Percentiles rank a stretch among this genome's conserved stretches.
phyloP scores from a whole-genome alignment of 2,113 vertebrate genomes.

The Zootoca vivipara region DNA sequence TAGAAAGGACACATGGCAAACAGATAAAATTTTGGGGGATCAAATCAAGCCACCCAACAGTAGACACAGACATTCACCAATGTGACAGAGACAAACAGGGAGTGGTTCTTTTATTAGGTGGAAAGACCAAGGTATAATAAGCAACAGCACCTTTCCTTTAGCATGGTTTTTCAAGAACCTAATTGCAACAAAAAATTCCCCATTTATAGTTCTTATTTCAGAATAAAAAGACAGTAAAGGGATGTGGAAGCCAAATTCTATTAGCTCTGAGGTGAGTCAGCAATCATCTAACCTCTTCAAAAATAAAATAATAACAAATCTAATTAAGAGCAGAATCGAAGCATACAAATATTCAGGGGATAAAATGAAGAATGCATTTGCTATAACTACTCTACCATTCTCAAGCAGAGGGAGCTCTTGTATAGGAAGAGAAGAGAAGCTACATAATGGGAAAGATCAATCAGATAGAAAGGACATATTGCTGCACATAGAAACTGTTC shows the following conservation, averaged over 20 bases:
- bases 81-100: neutral
- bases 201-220: neutral
- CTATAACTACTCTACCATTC: conserved; percentile 61
- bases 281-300: neutral
- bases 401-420: conserved; percentile 84
- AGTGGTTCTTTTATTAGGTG: neutral
- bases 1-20: neutral
- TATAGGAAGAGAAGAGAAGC: conserved; percentile 67
- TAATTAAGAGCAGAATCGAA: neutral
- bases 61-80: neutral
- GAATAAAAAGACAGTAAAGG: neutral
- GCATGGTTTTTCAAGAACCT: neutral
- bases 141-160: neutral
- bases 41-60: neutral
- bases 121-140: neutral
- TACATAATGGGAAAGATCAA: neutral
- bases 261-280: neutral
- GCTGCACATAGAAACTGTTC: conserved; percentile 36
- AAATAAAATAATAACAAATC: neutral
- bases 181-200: neutral
- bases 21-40: neutral
- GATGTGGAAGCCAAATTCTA: neutral
- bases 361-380: conserved; percentile 1
- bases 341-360: neutral
- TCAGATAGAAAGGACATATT: conserved; percentile 28